Base-by-base conservation (phyloP, 2,888 invertebrate species). In the Drosophila yooni region DNA sequence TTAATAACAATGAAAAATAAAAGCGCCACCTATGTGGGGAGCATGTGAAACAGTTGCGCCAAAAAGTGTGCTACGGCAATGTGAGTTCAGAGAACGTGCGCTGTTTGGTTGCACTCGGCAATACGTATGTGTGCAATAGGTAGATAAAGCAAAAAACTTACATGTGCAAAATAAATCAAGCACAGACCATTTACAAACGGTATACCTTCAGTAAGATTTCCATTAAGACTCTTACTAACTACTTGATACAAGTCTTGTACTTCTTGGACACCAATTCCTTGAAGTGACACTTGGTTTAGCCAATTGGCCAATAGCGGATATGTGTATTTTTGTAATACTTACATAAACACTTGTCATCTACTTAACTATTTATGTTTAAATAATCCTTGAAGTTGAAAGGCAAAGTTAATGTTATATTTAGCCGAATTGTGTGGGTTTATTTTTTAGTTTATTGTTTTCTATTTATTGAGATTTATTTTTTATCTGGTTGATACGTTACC, bases 1-100 rank as follows among this genome's bases (percentile, higher is more conserved):
- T 74, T 81, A 70, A 81, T 65, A 77, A 74, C 78, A 79, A 77
- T 70, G 61, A 54, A 67, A 46, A 70, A 70, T 68, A 68, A 69
- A 70, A 71, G 70, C 79, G 65, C 68, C 67, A 79, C 66, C 77
- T 75, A 75, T 63, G 61, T n/a, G 70, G 31, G 31, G 25, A 25
- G 40, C 52, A 66, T 40, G 61, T 10, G 56, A 57, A 73, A 70
- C 71, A 34, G 58, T 53, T 61, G 62, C 67, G 64, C 66, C 69
- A 60, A 83, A 86, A 74, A 82, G 70, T 58, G 76, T 72, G 83
- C 83, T 74, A 83, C 65, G 80, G 53, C 68, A 79, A 70, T 62
- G 33, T 33, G 52, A 53, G 53, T 51, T 54, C 52, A 46, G 36
- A 43, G 36, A 57, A 65, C 53, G 50, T 50, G 59, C 54, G 46